phyloP scores from a whole-genome alignment of 2,113 vertebrate species.

The Catharus minimus region DNA sequence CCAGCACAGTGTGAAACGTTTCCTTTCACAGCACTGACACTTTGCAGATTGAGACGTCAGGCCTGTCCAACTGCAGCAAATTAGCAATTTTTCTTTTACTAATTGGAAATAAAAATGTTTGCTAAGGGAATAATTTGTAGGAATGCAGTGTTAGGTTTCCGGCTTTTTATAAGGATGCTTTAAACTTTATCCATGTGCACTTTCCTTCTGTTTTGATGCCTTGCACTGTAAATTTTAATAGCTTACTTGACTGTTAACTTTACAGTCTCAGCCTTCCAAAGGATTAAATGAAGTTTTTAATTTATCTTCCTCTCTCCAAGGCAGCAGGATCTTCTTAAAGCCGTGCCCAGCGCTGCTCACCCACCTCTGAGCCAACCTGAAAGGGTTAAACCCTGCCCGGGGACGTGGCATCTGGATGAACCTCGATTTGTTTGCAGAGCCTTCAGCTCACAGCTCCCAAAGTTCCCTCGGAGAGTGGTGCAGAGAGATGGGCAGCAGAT shows the following conservation, averaged over 20 bases:
- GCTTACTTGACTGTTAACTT: slow-evolving; percentile 60
- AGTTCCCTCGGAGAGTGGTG: not conserved
- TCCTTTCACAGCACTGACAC: slow-evolving; percentile 91
- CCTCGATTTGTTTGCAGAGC: slow-evolving; percentile 8
- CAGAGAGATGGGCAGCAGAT: not conserved
- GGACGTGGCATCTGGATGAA: slow-evolving; percentile 42
- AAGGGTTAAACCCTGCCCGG: not conserved
- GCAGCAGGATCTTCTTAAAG: slow-evolving; percentile 11
- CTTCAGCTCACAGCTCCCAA: slow-evolving; percentile 25
- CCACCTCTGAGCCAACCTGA: fast-evolving
- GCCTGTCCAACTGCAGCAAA: slow-evolving; percentile 86
- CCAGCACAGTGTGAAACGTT: slow-evolving; percentile 80
- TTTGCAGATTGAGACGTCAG: slow-evolving; percentile 96
- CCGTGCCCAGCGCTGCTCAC: not conserved
- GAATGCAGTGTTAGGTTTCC: slow-evolving; percentile 72
- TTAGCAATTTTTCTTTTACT: slow-evolving; percentile 92
- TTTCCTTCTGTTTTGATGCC: slow-evolving; percentile 51
- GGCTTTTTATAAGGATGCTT: slow-evolving; percentile 53
- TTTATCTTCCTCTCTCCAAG: slow-evolving; percentile 19
- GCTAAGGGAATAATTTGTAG: slow-evolving; percentile 77
- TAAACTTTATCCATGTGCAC: slow-evolving; percentile 30
- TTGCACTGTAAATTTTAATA: slow-evolving; percentile 40
- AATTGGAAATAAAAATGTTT: slow-evolving; percentile 97
- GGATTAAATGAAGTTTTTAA: slow-evolving; percentile 46
- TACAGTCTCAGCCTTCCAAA: slow-evolving; percentile 28